A percentile compares a stretch with the other conserved stretches of the same genome.
Evolutionary conservation across 2,113 vertebrate genomes (phyloP).

Genomic region (Rhadina sibilatrix): DNA sequence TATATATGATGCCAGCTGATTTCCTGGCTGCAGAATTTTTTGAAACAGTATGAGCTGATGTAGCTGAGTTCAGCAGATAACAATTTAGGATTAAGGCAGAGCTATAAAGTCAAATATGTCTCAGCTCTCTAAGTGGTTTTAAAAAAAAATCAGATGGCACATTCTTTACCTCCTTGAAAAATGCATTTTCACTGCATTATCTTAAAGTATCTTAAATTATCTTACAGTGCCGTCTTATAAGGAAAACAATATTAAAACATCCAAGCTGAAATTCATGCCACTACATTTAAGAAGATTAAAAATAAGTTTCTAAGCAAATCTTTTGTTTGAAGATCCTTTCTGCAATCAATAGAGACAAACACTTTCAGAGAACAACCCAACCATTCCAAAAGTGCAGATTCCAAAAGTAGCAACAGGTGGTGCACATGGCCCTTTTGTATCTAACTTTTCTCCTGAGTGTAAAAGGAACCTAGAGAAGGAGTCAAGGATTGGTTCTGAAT

Average conservation of each 20-base stretch:
- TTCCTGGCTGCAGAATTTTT: neutral
- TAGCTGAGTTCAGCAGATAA: neutral
- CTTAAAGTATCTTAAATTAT: neutral
- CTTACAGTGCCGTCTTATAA: neutral
- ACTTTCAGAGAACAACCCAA: neutral
- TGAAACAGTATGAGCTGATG: neutral
- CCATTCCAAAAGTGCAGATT: neutral
- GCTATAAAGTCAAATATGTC: neutral
- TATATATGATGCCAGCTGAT: neutral
- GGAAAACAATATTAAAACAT: neutral
- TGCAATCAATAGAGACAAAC: neutral
- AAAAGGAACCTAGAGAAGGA: neutral
- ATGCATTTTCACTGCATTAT: neutral
- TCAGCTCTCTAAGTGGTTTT: neutral
- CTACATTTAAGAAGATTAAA: neutral
- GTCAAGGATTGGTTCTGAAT: rapidly evolving
- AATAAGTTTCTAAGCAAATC: neutral
- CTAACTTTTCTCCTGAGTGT: neutral
- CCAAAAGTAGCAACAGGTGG: rapidly evolving
- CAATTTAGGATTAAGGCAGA: neutral
- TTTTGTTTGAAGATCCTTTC: neutral
- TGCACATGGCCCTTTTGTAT: rapidly evolving
- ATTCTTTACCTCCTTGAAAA: neutral
- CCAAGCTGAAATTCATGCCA: rapidly evolving
- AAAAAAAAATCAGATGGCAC: neutral